Conservation (phyloP, 2,113 vertebrate genomes). For the Atrichornis clamosus region DNA sequence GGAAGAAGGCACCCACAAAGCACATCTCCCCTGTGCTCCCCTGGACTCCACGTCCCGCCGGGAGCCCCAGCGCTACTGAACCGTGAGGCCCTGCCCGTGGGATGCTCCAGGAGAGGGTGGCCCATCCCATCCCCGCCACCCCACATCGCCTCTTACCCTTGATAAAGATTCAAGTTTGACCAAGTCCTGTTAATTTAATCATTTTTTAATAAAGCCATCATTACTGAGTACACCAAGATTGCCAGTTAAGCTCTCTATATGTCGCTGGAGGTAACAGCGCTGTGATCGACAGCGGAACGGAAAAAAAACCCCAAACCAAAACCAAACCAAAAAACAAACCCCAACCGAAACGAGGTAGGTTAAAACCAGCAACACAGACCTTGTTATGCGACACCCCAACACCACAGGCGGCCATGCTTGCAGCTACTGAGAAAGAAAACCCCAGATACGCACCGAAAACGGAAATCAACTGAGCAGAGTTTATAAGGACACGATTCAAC, state of each 20-base stretch:
- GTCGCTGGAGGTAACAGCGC: conserved; percentile 77
- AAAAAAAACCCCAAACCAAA: not conserved
- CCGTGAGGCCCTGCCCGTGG: not conserved
- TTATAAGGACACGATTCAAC: conserved; percentile 79
- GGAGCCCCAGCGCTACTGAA: not conserved
- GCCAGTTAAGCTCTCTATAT: conserved; percentile 78
- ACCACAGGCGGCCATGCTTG: conserved; percentile 81
- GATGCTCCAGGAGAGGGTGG: not conserved
- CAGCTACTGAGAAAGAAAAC: conserved; percentile 76
- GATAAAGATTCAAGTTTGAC: conserved; percentile 61
- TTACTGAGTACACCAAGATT: conserved; percentile 70
- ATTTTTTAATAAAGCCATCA: conserved; percentile 64
- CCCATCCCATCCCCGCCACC: not conserved
- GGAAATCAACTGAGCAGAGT: conserved; percentile 78
- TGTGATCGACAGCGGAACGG: conserved; percentile 74
- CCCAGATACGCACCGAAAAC: conserved; percentile 71
- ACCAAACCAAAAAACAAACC: conserved; percentile 33
- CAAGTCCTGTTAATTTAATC: conserved; percentile 69
- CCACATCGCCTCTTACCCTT: not conserved
- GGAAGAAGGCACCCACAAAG: not conserved
- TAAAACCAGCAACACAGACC: conserved; percentile 83
- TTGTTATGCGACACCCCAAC: conserved; percentile 76
- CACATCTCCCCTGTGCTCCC: not conserved
- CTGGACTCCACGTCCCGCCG: not conserved
- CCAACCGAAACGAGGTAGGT: conserved; percentile 86